Base-by-base conservation (phyloP, 92 coral and sea anemone species). In the Palythoa grandis region DNA sequence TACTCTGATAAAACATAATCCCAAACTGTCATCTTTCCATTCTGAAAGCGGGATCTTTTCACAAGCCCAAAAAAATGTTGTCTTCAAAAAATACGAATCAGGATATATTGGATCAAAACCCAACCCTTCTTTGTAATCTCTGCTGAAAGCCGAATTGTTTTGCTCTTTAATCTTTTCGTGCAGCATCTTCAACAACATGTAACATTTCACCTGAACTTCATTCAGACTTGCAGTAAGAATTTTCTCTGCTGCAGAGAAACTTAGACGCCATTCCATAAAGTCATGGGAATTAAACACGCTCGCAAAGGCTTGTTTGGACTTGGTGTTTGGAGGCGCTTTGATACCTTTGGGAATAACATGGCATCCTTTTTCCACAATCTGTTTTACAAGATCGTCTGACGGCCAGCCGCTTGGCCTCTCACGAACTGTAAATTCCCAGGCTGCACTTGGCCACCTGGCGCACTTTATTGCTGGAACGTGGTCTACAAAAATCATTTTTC, bases 1-100 rank as follows among this genome's bases (percentile, higher is more conserved):
- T 35, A 78, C 83, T 8, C 38, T 5, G 48, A 78, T 78, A 22
- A 78, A 78, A 58, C 70, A 58, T 10, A 9, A 48, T 56, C 83
- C 83, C 35, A 78, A 48, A 78, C 19, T 78, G 19, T 78, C 83
- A 57, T 78, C 83, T 19, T 35, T 78, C 83, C 83, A 78, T 78
- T 78, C 53, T 58, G 70, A 56, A 16, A 5, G 17, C 24, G 83
- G 70, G 35, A 78, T 38, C 35, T 57, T 70, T 78, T 78, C 83
- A 57, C 83, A 78, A 17, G 39, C 83, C 83, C 83, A 78, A 29
- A 78, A 78, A 58, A 78, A 78, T 9, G 54, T 37, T 3, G 83
- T 78, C 19, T 78, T 58, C 29, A 78, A 6, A 58, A 13, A 19
- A 16, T 58, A 78, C 3, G 83, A 35, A 16, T 78, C 53, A 29